Evolutionary conservation across 2,797 vertebrate species (phyloP), one percentile per base, ranked within the genome.

Genomic region (Myripristis jacobus): DNA sequence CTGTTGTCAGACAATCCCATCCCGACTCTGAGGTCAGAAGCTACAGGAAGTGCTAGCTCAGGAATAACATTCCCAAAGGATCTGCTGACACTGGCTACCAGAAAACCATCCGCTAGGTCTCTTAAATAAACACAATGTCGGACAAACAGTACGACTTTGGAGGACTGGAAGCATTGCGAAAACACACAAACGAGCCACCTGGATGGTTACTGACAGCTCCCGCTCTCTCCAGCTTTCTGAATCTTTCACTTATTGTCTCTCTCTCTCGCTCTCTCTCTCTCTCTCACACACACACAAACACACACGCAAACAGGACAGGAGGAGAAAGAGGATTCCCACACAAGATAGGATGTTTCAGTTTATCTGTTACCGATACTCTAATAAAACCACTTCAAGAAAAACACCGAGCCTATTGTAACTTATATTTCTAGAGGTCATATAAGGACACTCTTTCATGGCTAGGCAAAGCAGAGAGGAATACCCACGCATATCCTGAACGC

Each of bases 71-170:
- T 13, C 31, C 55, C 22, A 73, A 67, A 54, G 55, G 60, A 85
- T 75, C 19, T 52, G 65, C 48, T 73, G 66, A 50, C 66, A 21
- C 36, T 10, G 18, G 64, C 47, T 18, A 1, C 57, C 47, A 46
- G 34, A 38, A 59, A 47, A 29, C 43, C 53, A 12, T 8, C 54
- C 43, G 29, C 62, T 78, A 53, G 59, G 65, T 46, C 54, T 81
- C 19, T 59, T 55, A 70, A 58, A 81, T 60, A 75, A 77, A 75
- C 38, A 79, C 4, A 50, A 12, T 3, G n/a, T 60, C 67, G 44
- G n/a, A 75, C 61, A 71, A 16, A 29, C 31, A 6, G 27, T 3
- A 16, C 6, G 16, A 41, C 19, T 59, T 38, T 59, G 10, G 13
- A 62, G 29, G 21, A 29, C 11, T 34, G 41, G 54, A 65, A 22